Evolutionary conservation across 2,113 vertebrate species (phyloP).

Genomic region (Formicarius rufipectus): DNA sequence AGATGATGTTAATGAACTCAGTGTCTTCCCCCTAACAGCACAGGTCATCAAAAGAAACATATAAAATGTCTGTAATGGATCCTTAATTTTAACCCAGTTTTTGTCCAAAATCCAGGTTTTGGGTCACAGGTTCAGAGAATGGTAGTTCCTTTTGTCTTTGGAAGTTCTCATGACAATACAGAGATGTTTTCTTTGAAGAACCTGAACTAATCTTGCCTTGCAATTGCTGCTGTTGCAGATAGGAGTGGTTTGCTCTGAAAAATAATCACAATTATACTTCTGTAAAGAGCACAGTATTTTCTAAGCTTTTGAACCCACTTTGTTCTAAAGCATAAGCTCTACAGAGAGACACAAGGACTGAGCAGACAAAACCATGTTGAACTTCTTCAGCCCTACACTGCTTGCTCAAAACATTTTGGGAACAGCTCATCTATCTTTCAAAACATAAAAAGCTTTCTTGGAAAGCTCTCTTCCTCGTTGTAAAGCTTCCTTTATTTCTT

Average conservation of each 20-base stretch:
- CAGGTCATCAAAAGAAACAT: background rate
- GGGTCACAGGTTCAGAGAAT: background rate
- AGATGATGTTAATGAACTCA: background rate
- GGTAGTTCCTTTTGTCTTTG: background rate
- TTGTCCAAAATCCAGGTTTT: background rate
- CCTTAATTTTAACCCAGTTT: background rate
- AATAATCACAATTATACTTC: background rate
- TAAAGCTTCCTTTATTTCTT: conserved; percentile 12
- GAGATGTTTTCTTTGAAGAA: background rate
- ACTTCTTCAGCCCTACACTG: background rate
- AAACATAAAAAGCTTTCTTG: background rate
- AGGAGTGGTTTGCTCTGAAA: background rate
- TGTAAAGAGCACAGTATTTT: background rate
- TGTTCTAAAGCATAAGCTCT: background rate
- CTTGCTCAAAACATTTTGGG: background rate
- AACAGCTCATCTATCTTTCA: background rate
- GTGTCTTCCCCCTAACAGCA: background rate
- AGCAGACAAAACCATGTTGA: background rate
- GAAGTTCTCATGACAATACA: background rate
- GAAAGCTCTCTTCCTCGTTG: background rate
- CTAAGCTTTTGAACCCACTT: background rate
- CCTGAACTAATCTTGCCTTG: background rate
- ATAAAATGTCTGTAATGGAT: background rate
- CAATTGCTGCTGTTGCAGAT: background rate
- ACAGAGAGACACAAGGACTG: background rate